Conservation (phyloP, 2,888 invertebrate genomes). For the Andrena flavipes region DNA sequence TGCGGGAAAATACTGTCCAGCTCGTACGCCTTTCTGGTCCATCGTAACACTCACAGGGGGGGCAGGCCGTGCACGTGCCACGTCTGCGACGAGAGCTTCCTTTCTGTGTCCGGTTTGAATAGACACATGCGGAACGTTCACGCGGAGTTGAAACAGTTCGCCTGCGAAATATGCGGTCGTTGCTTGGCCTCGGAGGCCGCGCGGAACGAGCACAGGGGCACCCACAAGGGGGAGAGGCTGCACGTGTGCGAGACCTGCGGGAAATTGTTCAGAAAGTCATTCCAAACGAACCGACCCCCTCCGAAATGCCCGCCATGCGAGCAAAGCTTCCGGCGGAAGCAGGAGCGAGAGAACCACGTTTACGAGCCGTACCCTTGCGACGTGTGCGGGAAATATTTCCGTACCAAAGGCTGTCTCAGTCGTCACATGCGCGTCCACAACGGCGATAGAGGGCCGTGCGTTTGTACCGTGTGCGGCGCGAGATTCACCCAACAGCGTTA, state of each 20-base stretch:
- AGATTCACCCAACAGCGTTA: constrained; percentile 85
- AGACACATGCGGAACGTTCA: constrained; percentile 80
- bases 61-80: constrained; percentile 76
- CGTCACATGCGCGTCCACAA: constrained; percentile 86
- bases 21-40: constrained; percentile 84
- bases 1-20: constrained; percentile 88
- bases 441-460: constrained; percentile 63
- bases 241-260: constrained; percentile 85
- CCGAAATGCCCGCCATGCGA: constrained; percentile 78
- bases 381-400: constrained; percentile 85
- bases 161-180: constrained; percentile 78
- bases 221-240: constrained; percentile 78
- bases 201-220: constrained; percentile 78
- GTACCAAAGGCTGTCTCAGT: constrained; percentile 85
- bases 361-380: constrained; percentile 84
- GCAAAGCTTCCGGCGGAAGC: constrained; percentile 84
- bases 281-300: constrained; percentile 59
- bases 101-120: constrained; percentile 76
- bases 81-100: constrained; percentile 80
- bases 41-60: constrained; percentile 74
- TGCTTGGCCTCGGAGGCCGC: constrained; percentile 75
- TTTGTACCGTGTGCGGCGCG: constrained; percentile 79
- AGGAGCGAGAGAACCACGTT: constrained; percentile 85
- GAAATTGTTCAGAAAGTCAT: constrained; percentile 83
- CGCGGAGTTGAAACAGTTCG: constrained; percentile 73